phyloP scores from a whole-genome alignment of 2,797 vertebrate genomes.

The Sphaeramia orbicularis region DNA sequence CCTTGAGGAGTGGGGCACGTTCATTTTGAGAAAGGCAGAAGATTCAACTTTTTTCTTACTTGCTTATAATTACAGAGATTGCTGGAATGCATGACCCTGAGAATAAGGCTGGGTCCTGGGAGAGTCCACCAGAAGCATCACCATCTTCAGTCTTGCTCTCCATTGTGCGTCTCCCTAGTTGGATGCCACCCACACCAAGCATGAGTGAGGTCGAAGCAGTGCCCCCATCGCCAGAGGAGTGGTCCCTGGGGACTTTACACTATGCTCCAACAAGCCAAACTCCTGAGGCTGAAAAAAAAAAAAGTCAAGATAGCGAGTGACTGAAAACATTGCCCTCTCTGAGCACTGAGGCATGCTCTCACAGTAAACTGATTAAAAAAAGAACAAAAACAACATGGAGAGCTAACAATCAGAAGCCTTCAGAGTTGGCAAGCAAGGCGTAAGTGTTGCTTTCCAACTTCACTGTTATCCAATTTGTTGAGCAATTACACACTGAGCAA shows the following conservation, averaged over 20 bases:
- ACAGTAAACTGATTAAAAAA: constrained; percentile 72
- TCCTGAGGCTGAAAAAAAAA: constrained; percentile 77
- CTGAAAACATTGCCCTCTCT: constrained; percentile 74
- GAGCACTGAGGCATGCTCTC: constrained; percentile 66
- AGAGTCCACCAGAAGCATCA: constrained; percentile 82
- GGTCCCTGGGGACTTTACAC: constrained; percentile 67
- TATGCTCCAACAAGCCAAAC: constrained; percentile 81
- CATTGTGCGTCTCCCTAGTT: constrained; percentile 75
- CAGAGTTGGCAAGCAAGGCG: constrained; percentile 66
- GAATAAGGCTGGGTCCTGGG: constrained; percentile 84
- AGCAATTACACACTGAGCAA: constrained; percentile 72
- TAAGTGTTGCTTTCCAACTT: constrained; percentile 70
- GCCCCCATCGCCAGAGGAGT: constrained; percentile 82
- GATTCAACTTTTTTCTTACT: constrained; percentile 78
- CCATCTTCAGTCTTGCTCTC: constrained; percentile 78
- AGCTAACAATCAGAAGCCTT: constrained; percentile 71
- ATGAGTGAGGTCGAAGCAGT: constrained; percentile 81
- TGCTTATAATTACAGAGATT: constrained; percentile 87
- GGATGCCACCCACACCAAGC: constrained; percentile 86
- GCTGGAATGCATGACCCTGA: constrained; percentile 86
- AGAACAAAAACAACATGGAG: constrained; percentile 72
- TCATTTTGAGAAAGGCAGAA: constrained; percentile 85
- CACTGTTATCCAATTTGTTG: constrained; percentile 73
- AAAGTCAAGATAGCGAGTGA: constrained; percentile 69
- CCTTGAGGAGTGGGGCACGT: constrained; percentile 80